These are phyloP conservation scores for Catharus ustulatus DNA, from an alignment of 2,797 vertebrate genomes.

Conservation along the genomic window DNA sequence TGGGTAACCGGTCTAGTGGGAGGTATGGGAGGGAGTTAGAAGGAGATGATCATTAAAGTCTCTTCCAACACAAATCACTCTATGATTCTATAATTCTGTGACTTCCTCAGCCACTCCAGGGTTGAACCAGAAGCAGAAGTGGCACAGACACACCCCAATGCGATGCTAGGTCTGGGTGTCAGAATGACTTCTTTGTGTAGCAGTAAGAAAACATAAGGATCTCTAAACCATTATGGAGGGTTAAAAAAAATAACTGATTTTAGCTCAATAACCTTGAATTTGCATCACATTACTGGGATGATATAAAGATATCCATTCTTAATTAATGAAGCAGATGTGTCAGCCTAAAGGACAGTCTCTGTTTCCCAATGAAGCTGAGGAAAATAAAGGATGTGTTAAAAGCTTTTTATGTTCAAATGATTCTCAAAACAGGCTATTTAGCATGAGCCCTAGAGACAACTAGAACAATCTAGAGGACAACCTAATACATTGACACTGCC, in stretches of 20 bases:
- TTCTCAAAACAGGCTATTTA: neutral
- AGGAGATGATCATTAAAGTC: neutral
- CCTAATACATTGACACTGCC: neutral
- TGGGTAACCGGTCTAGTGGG: neutral
- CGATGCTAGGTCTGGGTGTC: neutral
- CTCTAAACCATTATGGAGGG: neutral
- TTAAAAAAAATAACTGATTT: accelerated
- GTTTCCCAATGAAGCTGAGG: neutral
- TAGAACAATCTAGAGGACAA: neutral
- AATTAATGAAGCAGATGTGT: neutral
- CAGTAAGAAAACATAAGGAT: neutral
- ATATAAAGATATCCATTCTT: neutral
- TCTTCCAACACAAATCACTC: neutral
- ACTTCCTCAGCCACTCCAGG: neutral
- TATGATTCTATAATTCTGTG: neutral
- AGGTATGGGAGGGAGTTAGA: neutral
- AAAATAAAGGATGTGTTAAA: neutral
- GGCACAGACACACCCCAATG: accelerated
- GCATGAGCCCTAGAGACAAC: neutral
- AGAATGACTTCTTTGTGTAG: neutral
- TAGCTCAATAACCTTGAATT: neutral
- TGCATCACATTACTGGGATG: neutral
- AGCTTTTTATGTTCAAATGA: neutral
- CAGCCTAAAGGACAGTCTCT: neutral
- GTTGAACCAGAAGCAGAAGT: accelerated